Evolutionary conservation across 53 echinoderm and acorn worm species (phyloP).

Genomic region (Crossaster papposus): DNA sequence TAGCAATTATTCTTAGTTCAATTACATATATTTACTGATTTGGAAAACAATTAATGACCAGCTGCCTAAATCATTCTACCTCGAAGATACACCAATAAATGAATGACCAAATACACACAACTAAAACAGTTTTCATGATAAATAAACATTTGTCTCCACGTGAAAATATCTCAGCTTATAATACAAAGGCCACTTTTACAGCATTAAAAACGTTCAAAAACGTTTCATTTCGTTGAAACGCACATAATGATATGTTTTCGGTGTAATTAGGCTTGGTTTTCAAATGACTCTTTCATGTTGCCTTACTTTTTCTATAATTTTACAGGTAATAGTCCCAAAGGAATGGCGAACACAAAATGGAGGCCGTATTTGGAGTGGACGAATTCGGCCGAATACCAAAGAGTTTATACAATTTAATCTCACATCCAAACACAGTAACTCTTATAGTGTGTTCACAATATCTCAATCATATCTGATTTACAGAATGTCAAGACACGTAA

Average conservation of each 20-base stretch:
- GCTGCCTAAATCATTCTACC: not conserved
- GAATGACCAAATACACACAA: not conserved
- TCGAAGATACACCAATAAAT: not conserved
- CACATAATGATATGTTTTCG: not conserved
- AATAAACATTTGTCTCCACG: not conserved
- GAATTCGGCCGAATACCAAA: too few relatives aligned
- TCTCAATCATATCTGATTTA: too few relatives aligned
- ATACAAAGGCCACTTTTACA: not conserved
- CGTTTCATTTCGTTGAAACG: not conserved
- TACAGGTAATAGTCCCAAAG: too few relatives aligned
- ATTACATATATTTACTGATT: not conserved
- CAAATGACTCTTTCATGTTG: too few relatives aligned
- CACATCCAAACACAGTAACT: too few relatives aligned
- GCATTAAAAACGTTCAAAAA: not conserved
- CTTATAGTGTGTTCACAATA: too few relatives aligned
- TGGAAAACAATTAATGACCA: not conserved
- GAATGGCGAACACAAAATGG: too few relatives aligned
- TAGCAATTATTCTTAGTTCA: not conserved
- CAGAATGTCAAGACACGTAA: too few relatives aligned
- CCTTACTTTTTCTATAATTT: too few relatives aligned
- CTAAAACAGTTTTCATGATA: not conserved
- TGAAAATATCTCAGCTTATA: not conserved
- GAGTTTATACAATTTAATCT: too few relatives aligned
- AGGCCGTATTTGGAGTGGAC: too few relatives aligned
- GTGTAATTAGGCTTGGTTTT: too few relatives aligned